Percentiles rank a stretch among this genome's conserved stretches.
phyloP scores from a whole-genome alignment of 2,797 vertebrate species.

The Hypotaenidia philippensis region DNA sequence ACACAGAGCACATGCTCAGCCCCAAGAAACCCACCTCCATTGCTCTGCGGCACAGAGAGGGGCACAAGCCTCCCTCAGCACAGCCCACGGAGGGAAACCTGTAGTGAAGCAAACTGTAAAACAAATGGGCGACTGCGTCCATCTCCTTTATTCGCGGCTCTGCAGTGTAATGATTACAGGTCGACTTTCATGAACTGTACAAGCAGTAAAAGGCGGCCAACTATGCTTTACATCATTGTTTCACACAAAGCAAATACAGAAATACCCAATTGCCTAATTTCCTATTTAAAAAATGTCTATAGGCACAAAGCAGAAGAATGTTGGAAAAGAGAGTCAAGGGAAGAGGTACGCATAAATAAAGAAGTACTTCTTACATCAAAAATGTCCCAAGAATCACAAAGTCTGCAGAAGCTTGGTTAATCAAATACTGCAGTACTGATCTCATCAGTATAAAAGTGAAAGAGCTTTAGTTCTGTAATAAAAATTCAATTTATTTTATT shows the following conservation, averaged over 20 bases:
- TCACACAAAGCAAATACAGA: constrained; percentile 81
- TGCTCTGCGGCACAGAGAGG: not conserved
- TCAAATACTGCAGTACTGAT: constrained; percentile 85
- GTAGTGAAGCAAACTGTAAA: constrained; percentile 46
- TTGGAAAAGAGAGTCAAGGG: constrained; percentile 43
- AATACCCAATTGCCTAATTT: constrained; percentile 73
- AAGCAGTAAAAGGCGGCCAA: constrained; percentile 80
- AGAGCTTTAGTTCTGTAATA: constrained; percentile 83
- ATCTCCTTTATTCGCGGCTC: constrained; percentile 80
- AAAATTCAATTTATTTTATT: constrained; percentile 79
- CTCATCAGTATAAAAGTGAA: constrained; percentile 86
- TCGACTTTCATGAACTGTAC: constrained; percentile 78
- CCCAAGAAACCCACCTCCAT: rapidly evolving
- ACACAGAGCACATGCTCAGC: rapidly evolving
- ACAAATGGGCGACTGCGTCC: constrained; percentile 43
- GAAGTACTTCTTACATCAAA: constrained; percentile 83
- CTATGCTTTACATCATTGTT: constrained; percentile 80
- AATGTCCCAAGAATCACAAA: constrained; percentile 81
- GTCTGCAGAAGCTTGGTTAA: constrained; percentile 81
- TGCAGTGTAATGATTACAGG: constrained; percentile 79
- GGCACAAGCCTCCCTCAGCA: not conserved
- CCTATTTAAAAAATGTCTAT: constrained; percentile 79
- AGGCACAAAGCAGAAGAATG: constrained; percentile 80
- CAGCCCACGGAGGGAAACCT: not conserved
- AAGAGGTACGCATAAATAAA: constrained; percentile 83